Conservation (phyloP, 1,140 invertebrate species). For the Drosophila leontia region DNA sequence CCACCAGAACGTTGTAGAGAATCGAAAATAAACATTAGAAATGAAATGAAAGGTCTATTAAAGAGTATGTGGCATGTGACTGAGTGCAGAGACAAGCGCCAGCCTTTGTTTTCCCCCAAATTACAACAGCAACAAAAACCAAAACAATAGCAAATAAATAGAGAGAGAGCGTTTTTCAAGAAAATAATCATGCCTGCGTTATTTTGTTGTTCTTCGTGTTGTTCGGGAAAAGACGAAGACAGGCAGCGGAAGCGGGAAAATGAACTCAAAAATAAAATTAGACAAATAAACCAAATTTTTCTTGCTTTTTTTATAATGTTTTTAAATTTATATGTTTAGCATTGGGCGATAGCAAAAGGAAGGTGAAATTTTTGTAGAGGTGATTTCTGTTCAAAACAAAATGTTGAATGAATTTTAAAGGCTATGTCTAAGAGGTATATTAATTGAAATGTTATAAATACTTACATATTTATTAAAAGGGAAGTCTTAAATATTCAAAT, state of each 20-base stretch:
- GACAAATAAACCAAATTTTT: constrained; percentile 25
- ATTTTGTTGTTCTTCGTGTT: constrained; percentile 14
- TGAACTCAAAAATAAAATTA: constrained; percentile 42
- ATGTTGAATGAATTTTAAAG: background rate
- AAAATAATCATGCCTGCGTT: constrained; percentile 40
- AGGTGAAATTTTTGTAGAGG: constrained; percentile 28
- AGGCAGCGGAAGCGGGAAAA: constrained; percentile 42
- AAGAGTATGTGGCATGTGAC: constrained; percentile 45
- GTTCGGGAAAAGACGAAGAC: constrained; percentile 45
- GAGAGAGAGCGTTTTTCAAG: constrained; percentile 35
- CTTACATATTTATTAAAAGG: too few relatives aligned
- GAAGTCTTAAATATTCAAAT: background rate
- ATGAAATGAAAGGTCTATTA: constrained; percentile 36
- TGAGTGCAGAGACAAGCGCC: constrained; percentile 41
- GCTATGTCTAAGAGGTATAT: background rate
- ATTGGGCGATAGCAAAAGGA: constrained; percentile 12
- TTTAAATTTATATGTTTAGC: constrained; percentile 8
- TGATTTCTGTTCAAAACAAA: background rate
- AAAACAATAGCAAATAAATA: constrained; percentile 47
- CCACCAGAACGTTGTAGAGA: constrained; percentile 1
- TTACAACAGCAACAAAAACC: constrained; percentile 19
- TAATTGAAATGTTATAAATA: background rate
- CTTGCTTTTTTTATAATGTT: constrained; percentile 18
- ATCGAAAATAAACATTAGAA: constrained; percentile 30
- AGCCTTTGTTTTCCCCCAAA: constrained; percentile 41